Evolutionary conservation across 2,113 vertebrate species (phyloP), one percentile per base, ranked within the genome.

Genomic region (Clarias gariepinus): DNA sequence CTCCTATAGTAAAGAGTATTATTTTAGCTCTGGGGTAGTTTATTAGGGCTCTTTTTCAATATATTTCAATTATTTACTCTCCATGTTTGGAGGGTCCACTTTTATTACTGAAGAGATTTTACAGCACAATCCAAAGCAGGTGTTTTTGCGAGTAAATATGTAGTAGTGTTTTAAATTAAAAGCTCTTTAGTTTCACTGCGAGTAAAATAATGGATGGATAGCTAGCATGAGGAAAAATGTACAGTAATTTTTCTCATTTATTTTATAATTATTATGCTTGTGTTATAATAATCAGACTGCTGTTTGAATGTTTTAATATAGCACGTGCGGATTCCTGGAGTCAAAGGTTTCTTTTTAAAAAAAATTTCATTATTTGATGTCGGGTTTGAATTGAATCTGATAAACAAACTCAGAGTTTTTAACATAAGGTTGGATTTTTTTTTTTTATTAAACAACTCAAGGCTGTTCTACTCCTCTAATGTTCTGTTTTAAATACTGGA

Each of bases 41-140:
- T 77, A 21, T 58, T 52, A 58, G 53, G 28, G 2, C 2, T 58
- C 4, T 52, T 57, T 76, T 52, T 73, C 25, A 19, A 28, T 52
- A 21, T n/a, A 85, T 85, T n/a, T n/a, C n/a, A n/a, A n/a, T n/a
- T 85, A 85, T 77, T 84, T 61, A 76, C 9, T 16, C 1, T 84
- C 18, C 13, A 68, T 68, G 61, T 19, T 71, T 71, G 18, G 41
- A 71, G 68, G 30, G 33, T 36, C 81, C 1, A 8, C 13, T 30
- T 30, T 83, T 73, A 16, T 73, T 55, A 55, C 64, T 55, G 16
- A 82, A 18, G 15, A 18, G 33, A 73, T 73, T 58, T 73, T 55
- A 41, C 69, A 41, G 7, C 18, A 23, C 41, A 6, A 47, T n/a
- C 23, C 53, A 30, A 82, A 68, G 15, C 41, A 28, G 33, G 15